phyloP scores from a whole-genome alignment of 1,140 invertebrate genomes.

The Zaprionus capensis region DNA sequence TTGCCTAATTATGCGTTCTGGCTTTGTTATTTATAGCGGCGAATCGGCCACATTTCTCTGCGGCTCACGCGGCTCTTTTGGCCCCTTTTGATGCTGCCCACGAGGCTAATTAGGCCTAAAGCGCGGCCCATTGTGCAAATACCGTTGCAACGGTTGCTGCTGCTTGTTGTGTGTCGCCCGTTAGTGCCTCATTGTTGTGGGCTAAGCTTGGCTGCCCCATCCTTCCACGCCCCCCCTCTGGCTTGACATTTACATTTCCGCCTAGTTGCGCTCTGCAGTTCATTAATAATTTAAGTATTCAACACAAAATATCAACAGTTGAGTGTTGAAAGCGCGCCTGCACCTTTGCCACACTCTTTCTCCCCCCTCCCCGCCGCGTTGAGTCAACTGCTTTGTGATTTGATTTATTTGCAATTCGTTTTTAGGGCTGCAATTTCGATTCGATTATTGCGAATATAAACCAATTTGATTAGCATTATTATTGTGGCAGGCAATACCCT shows the following conservation, averaged over 20 bases:
- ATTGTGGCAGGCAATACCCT: constrained; percentile 19
- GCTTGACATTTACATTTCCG: constrained; percentile 42
- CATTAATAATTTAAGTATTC: constrained; percentile 64
- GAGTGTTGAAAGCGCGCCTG: constrained; percentile 17
- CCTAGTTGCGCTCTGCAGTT: constrained; percentile 42
- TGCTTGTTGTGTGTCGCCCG: constrained; percentile 17
- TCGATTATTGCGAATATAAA: constrained; percentile 34
- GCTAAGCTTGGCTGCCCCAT: constrained; percentile 5
- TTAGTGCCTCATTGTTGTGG: constrained; percentile 56
- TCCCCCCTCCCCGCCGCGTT: background rate
- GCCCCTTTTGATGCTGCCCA: constrained; percentile 60
- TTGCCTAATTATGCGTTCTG: constrained; percentile 76
- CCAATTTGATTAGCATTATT: constrained; percentile 27
- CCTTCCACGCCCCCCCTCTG: constrained; percentile 16
- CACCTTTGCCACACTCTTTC: background rate
- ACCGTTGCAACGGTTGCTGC: constrained; percentile 35
- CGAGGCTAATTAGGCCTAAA: constrained; percentile 76
- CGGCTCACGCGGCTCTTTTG: constrained; percentile 16
- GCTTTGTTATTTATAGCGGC: constrained; percentile 52
- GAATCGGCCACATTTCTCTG: constrained; percentile 16
- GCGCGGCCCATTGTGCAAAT: constrained; percentile 65
- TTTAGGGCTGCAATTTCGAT: constrained; percentile 20
- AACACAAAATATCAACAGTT: constrained; percentile 44
- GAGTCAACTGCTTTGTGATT: background rate
- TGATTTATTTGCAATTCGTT: constrained; percentile 14